phyloP scores from a whole-genome alignment of 2,888 invertebrate species.

The Melinaea menophilus region DNA sequence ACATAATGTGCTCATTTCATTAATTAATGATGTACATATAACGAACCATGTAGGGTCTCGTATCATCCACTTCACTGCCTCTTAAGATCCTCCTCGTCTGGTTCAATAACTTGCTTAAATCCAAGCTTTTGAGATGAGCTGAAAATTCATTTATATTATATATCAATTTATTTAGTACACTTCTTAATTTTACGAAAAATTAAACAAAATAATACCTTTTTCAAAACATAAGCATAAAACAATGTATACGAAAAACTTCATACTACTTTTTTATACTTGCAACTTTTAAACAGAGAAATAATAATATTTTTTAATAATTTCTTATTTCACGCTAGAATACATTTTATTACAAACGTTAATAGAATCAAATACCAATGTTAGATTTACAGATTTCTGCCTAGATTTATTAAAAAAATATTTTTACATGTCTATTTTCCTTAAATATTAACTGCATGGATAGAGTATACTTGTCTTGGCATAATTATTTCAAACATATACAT shows the following conservation, averaged over 20 bases:
- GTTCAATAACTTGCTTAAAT: conserved; percentile 10
- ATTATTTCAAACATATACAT: too few relatives aligned
- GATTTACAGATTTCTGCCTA: background rate
- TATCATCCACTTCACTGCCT: conserved; percentile 47
- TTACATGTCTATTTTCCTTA: too few relatives aligned
- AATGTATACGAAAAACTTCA: too few relatives aligned
- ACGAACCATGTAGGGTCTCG: conserved; percentile 58
- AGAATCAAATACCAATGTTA: too few relatives aligned
- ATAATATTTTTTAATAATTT: too few relatives aligned
- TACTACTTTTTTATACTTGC: too few relatives aligned
- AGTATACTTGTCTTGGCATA: too few relatives aligned
- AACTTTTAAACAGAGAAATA: too few relatives aligned
- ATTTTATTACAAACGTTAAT: conserved; percentile 7
- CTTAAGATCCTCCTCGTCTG: conserved; percentile 49
- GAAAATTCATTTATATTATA: background rate
- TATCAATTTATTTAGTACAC: background rate
- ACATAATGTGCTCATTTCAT: too few relatives aligned
- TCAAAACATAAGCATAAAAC: conserved; percentile 1
- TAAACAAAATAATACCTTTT: conserved; percentile 13
- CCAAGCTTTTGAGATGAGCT: background rate
- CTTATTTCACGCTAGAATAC: conserved; percentile 22
- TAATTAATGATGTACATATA: background rate
- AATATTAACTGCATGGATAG: too few relatives aligned
- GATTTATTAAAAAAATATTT: background rate
- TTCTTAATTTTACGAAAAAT: background rate